Percentiles rank a stretch among this genome's conserved stretches.
phyloP scores from a whole-genome alignment of 2,888 invertebrate species.

The Chloroclystis v-ata region DNA sequence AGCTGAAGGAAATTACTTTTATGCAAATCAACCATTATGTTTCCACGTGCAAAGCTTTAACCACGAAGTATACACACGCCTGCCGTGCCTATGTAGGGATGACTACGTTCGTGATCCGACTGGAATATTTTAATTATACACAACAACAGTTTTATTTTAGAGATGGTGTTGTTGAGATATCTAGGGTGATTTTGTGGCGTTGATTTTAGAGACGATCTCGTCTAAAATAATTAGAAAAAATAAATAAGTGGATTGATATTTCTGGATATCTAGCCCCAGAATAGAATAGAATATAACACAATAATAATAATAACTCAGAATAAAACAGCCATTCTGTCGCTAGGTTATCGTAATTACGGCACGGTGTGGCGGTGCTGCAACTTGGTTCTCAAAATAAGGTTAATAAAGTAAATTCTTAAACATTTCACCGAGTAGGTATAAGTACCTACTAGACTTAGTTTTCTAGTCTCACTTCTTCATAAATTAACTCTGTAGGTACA shows the following conservation, averaged over 20 bases:
- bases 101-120: constrained; percentile 10
- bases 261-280: no score
- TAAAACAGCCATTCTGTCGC: no score
- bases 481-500: no score
- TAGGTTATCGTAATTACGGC: no score
- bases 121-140: constrained; percentile 14
- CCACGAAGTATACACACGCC: constrained; percentile 2
- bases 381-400: no score
- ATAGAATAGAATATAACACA: no score
- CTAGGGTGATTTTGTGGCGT: constrained; percentile 1
- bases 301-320: no score
- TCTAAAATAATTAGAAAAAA: neutral
- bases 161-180: neutral
- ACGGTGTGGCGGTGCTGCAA: no score
- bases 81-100: constrained; percentile 17
- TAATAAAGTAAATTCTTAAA: no score
- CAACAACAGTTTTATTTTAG: constrained; percentile 5
- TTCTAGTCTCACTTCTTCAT: no score
- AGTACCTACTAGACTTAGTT: no score
- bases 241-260: neutral
- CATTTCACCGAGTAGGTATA: no score
- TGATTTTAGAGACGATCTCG: neutral
- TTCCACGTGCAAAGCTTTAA: constrained; percentile 38
- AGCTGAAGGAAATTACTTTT: constrained; percentile 57
- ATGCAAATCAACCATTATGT: constrained; percentile 53